Evolutionary conservation across 1,140 invertebrate genomes (phyloP).

Genomic region (Streblospio benedicti): DNA sequence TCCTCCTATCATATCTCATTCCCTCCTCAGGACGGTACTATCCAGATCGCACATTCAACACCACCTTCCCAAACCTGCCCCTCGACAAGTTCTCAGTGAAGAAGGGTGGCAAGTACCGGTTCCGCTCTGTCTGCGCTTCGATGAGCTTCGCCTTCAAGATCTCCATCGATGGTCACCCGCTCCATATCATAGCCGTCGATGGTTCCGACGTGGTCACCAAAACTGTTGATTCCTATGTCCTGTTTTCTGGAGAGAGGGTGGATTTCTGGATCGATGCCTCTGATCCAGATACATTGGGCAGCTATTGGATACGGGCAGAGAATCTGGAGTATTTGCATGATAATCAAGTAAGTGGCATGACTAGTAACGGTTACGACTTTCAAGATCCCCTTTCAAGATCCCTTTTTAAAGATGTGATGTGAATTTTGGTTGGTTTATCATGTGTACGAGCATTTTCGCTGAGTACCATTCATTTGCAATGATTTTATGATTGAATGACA

Average conservation of each 20-base stretch:
- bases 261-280: constrained; percentile 11
- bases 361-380: no score
- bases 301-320: constrained; percentile 7
- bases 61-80: not conserved
- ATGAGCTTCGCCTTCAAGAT: not conserved
- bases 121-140: constrained; percentile 1
- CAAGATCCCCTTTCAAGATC: no score
- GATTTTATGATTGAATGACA: no score
- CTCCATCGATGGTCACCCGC: constrained; percentile 1
- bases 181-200: constrained; percentile 3
- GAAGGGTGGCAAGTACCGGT: constrained; percentile 4
- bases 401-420: no score
- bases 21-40: not conserved
- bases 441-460: no score
- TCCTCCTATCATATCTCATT: no score
- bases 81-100: not conserved
- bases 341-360: no score
- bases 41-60: not conserved
- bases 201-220: not conserved
- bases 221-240: not conserved
- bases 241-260: constrained; percentile 1
- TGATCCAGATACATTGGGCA: not conserved
- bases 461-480: no score
- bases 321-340: not conserved
- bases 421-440: no score